Evolutionary conservation across 2,888 invertebrate species (phyloP).

Genomic region (Troilus luridus): DNA sequence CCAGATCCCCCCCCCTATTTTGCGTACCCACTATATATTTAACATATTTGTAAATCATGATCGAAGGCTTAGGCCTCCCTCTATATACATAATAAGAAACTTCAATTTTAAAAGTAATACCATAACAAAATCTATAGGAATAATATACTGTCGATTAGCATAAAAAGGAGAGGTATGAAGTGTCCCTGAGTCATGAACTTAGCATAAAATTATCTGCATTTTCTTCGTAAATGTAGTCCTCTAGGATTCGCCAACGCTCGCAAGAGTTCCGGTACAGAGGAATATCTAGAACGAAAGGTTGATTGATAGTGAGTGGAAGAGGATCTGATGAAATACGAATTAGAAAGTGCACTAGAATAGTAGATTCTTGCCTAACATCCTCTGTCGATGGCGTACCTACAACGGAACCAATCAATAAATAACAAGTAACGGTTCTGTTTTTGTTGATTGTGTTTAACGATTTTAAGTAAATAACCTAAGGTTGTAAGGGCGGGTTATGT

Average conservation of each 20-base stretch:
- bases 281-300: slow-evolving; percentile 17
- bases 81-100: too few species aligned
- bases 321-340: slow-evolving; percentile 25
- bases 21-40: too few species aligned
- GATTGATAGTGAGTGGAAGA: not conserved
- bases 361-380: slow-evolving; percentile 11
- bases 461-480: not conserved
- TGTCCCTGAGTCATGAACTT: not conserved
- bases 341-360: slow-evolving; percentile 10
- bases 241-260: not conserved
- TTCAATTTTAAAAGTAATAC: too few species aligned
- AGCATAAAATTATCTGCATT: not conserved
- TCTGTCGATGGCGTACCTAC: not conserved
- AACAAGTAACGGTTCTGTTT: not conserved
- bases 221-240: not conserved
- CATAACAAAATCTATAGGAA: not conserved
- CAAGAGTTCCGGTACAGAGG: not conserved
- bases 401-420: not conserved
- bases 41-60: too few species aligned
- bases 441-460: not conserved
- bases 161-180: too few species aligned
- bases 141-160: not conserved
- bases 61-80: too few species aligned
- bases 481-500: not conserved
- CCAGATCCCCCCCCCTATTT: too few species aligned